phyloP scores from a whole-genome alignment of 2,888 invertebrate genomes.

The Malthinus seriepunctatus region DNA sequence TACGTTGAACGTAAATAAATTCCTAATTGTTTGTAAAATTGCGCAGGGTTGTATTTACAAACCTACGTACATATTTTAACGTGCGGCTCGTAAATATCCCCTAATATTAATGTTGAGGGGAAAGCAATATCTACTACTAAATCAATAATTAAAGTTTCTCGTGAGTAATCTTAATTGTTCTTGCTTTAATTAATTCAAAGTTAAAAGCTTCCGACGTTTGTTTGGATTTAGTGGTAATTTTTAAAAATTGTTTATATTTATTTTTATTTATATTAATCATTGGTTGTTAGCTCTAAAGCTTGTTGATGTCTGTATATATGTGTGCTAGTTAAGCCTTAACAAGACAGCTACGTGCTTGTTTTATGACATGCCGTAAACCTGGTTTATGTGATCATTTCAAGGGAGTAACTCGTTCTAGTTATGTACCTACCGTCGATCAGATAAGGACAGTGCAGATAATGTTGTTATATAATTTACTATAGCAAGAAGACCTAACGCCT shows the following conservation, averaged over 20 bases:
- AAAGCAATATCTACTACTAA: too few relatives aligned
- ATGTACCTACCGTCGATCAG: slow-evolving; percentile 13
- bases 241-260: too few relatives aligned
- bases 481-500: too few relatives aligned
- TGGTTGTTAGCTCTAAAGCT: slow-evolving; percentile 5
- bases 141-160: too few relatives aligned
- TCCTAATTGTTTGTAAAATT: slow-evolving; percentile 13
- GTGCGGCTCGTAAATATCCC: neutral
- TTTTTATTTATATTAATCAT: slow-evolving; percentile 8
- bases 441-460: slow-evolving; percentile 19
- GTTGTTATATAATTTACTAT: slow-evolving; percentile 2
- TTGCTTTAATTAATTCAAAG: neutral
- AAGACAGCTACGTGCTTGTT: slow-evolving; percentile 25
- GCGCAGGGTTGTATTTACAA: neutral
- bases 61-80: neutral
- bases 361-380: slow-evolving; percentile 20
- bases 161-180: neutral
- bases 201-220: too few relatives aligned
- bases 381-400: slow-evolving; percentile 25
- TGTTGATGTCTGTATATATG: slow-evolving; percentile 21
- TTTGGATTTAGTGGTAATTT: too few relatives aligned
- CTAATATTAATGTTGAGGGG: too few relatives aligned
- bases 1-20: slow-evolving; percentile 2
- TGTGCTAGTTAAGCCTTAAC: slow-evolving; percentile 24
- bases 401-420: slow-evolving; percentile 16